These are phyloP conservation scores for Dasyurus viverrinus DNA, from an alignment of 2,113 vertebrate species.

Conservation along the genomic window DNA sequence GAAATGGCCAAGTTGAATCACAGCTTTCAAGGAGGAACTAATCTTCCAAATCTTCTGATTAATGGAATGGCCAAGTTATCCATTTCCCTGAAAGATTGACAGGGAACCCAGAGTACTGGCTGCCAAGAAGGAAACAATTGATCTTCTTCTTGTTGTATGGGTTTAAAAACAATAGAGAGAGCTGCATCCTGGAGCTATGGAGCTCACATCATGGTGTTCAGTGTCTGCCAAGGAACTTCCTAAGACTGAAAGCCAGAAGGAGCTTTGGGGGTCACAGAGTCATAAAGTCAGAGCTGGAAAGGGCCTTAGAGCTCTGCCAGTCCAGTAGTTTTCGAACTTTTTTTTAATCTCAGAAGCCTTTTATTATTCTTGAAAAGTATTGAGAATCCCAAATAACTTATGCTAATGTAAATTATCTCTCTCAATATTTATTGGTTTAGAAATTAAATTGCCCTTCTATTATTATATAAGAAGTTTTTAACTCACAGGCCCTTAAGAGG, in stretches of 20 bases:
- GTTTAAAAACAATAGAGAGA: background rate
- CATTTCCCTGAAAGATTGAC: background rate
- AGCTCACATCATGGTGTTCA: background rate
- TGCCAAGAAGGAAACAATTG: background rate
- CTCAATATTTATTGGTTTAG: background rate
- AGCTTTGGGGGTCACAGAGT: background rate
- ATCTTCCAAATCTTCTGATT: background rate
- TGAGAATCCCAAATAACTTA: background rate
- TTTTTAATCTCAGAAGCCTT: background rate
- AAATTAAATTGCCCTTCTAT: background rate
- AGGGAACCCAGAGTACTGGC: background rate
- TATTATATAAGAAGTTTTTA: background rate
- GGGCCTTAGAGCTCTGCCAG: background rate
- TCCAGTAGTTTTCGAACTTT: background rate
- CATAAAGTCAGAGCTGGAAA: background rate
- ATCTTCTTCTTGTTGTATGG: background rate
- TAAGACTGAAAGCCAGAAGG: background rate
- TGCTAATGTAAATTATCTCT: background rate
- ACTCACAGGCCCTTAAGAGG: background rate
- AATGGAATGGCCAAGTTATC: background rate
- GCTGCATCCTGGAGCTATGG: background rate
- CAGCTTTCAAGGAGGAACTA: background rate
- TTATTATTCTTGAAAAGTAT: background rate
- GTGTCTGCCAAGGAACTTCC: background rate
- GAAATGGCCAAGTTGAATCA: background rate